Evolutionary conservation across 2,113 vertebrate species (phyloP).

Genomic region (Thamnophis sirtalis): DNA sequence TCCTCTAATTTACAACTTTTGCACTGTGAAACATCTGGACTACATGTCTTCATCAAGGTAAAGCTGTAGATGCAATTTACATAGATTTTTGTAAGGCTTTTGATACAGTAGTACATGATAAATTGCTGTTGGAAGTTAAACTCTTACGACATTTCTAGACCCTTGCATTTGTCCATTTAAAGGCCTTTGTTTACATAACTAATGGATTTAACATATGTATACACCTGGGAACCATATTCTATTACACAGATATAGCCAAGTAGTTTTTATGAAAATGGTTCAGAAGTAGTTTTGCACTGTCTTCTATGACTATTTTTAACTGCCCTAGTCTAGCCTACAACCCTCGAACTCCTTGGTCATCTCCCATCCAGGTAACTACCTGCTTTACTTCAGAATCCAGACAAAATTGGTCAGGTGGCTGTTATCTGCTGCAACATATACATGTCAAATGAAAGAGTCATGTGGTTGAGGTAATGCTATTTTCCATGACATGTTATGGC

Average conservation of each 20-base stretch:
- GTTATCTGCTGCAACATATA: not conserved
- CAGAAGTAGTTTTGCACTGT: not conserved
- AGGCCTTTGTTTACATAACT: not conserved
- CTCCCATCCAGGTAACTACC: not conserved
- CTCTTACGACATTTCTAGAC: no score
- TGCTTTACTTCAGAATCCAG: not conserved
- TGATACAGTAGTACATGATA: no score
- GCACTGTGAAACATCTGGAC: no score
- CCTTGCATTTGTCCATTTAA: not conserved
- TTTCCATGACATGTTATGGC: not conserved
- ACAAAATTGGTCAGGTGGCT: not conserved
- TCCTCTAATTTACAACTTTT: no score
- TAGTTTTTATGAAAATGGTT: not conserved
- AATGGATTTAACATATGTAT: not conserved
- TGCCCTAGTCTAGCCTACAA: not conserved
- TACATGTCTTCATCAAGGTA: no score
- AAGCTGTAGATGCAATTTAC: no score
- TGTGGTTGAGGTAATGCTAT: no score
- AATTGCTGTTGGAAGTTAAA: no score
- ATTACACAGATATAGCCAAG: not conserved
- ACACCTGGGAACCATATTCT: not conserved
- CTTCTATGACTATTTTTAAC: not conserved
- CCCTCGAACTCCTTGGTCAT: not conserved
- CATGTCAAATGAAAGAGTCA: no score
- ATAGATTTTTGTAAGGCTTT: no score